Evolutionary conservation across 2,888 invertebrate species (phyloP).

Genomic region (Linnaemya tessellans): DNA sequence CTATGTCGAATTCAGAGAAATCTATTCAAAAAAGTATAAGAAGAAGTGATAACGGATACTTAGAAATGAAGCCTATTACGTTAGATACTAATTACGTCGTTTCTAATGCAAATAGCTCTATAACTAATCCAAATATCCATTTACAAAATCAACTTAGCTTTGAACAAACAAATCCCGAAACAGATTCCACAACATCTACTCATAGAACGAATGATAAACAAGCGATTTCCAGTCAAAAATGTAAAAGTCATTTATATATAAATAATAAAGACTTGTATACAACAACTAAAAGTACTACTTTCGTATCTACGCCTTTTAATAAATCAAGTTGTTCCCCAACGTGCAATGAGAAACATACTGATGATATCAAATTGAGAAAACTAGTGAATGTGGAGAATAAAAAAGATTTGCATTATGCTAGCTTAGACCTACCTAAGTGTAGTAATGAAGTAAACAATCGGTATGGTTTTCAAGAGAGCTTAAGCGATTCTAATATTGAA

Average conservation of each 20-base stretch:
- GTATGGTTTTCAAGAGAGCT: constrained; percentile 78
- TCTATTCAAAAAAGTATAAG: constrained; percentile 14
- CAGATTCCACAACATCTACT: not conserved
- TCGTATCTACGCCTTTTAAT: constrained; percentile 7
- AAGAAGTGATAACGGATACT: constrained; percentile 84
- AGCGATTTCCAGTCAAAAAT: not conserved
- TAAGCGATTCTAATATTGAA: constrained; percentile 29
- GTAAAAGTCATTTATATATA: not conserved
- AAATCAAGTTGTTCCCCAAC: constrained; percentile 3
- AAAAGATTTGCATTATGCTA: constrained; percentile 87
- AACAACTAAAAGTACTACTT: no score
- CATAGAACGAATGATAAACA: not conserved
- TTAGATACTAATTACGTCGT: not conserved
- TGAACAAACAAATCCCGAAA: constrained; percentile 1
- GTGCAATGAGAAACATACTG: not conserved
- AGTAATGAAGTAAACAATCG: constrained; percentile 73
- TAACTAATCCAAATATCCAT: not conserved
- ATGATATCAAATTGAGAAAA: not conserved
- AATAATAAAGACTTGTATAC: not conserved
- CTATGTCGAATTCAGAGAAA: constrained; percentile 35
- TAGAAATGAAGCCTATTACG: constrained; percentile 85
- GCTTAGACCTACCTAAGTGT: constrained; percentile 85
- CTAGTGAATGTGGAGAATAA: constrained; percentile 79
- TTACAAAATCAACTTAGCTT: not conserved
- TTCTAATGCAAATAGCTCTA: not conserved